Evolutionary conservation across 2,888 invertebrate species (phyloP), one percentile per base, ranked within the genome.

Genomic region (Drosophila mimica): DNA sequence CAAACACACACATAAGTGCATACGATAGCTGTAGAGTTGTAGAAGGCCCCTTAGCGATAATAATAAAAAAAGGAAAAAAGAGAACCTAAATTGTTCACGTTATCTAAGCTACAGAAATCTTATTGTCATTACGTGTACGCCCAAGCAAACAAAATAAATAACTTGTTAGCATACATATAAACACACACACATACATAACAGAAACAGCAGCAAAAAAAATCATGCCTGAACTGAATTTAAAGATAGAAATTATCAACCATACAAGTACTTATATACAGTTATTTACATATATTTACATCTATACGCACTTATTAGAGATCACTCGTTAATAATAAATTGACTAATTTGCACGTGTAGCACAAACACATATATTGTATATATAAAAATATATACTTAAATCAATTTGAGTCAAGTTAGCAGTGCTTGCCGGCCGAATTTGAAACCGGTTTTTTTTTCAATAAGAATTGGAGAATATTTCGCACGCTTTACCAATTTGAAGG

Each of bases 51-150:
- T 46, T 25, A 46, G 53, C 49, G 63, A 62, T 62, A 62, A 60
- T 56, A 60, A 60, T 15, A 54, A 53, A 36, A 54, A 48, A 20
- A 46, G 0, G 7, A 2, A 31, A 56, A 71, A 52, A 48, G 59
- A 54, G 38, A 74, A 66, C 59, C 54, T 74, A 33, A 63, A 67
- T 63, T 54, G 61, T 63, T 49, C 48, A 58, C 58, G 59, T 73
- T 72, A 73, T 76, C 74, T 65, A 53, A 65, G 58, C 59, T 48
- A 62, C 59, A 60, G 51, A 62, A 65, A 78, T 67, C 76, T 67
- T 71, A 64, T 49, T 70, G 66, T 61, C 59, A 69, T 75, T 75
- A 75, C 60, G 58, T 65, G 36, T 62, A 59, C 67, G 40, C 49
- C 33, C 31, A 68, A 33, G 46, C 58, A 73, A 64, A 73, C 64